Percentiles rank a stretch among this genome's conserved stretches.
phyloP scores from a whole-genome alignment of 2,797 vertebrate genomes.

The Manis javanica region DNA sequence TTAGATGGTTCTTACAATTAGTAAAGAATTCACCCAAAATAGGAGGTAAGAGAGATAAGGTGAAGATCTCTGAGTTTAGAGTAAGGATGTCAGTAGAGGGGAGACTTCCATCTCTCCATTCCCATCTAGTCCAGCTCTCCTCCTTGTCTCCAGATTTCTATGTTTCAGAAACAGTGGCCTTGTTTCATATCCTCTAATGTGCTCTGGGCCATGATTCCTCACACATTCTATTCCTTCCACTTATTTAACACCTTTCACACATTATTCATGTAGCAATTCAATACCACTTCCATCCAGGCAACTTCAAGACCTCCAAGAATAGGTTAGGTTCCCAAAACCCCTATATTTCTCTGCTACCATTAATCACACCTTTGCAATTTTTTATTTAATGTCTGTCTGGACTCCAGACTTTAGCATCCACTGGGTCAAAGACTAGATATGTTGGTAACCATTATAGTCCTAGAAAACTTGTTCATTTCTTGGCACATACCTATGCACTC shows the following conservation, averaged over 20 bases:
- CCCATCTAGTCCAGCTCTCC: neutral
- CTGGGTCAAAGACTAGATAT: neutral
- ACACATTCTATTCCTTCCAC: neutral
- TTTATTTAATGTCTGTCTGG: neutral
- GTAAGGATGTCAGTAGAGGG: neutral
- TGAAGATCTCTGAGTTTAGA: neutral
- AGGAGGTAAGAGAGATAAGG: neutral
- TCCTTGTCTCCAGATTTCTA: neutral
- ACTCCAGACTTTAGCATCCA: neutral
- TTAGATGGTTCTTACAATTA: neutral
- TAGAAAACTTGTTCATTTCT: neutral
- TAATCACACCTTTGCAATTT: neutral
- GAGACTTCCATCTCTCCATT: rapidly evolving
- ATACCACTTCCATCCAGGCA: neutral
- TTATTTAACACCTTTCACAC: neutral
- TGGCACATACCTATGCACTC: neutral
- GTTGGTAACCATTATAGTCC: neutral
- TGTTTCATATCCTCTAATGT: neutral
- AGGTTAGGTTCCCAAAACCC: neutral
- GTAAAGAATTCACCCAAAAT: neutral
- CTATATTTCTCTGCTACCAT: neutral
- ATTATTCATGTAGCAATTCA: neutral
- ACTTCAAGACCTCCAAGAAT: neutral
- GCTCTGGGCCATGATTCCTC: neutral
- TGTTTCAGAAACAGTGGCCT: neutral